Evolutionary conservation across 2,113 vertebrate genomes (phyloP), one percentile per base, ranked within the genome.

Genomic region (Maccullochella peelii): DNA sequence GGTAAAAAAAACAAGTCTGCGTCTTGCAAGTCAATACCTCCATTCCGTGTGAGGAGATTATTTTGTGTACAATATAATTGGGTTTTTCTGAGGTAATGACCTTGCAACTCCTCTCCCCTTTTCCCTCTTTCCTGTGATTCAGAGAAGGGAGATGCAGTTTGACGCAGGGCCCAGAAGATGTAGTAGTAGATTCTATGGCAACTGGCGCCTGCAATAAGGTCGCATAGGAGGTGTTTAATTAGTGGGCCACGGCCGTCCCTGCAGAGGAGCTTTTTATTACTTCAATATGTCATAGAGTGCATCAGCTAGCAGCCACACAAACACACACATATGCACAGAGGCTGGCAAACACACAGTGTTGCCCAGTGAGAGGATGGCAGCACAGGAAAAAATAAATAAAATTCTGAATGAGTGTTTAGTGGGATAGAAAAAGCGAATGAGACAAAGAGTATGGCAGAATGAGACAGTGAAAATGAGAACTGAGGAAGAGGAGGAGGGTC

Each of bases 221-320:
- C 89, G 83, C 90, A 77, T 90, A 82, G 88, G 87, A 94, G 93
- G 94, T 94, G 95, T 95, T 96, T 96, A 96, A 96, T 96, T 96
- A 96, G 95, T 89, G 92, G 90, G 87, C 92, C 82, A 87, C 89
- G 85, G 86, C 83, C 40, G 52, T 94, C 95, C 93, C 94, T 58
- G 83, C 65, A 89, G 95, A 95, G 84, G 63, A 86, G 82, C 85
- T 94, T 94, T 96, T 95, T 95, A 96, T 95, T 95, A 94, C 94
- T 94, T 87, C 95, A 92, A 95, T 96, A 95, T 95, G 94, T 95
- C 95, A 95, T 88, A 93, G 78, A 92, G 87, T 65, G 82, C 91
- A 92, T 92, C 92, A 84, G 85, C 87, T 61, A 80, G 63, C 75
- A 77, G 80, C 58, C 78, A 59, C 71, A 79, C 73, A 72, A 63